These are phyloP conservation scores for Strongylocentrotus purpuratus DNA, from an alignment of 35 echinoderm and acorn worm species.

Conservation along the genomic window DNA sequence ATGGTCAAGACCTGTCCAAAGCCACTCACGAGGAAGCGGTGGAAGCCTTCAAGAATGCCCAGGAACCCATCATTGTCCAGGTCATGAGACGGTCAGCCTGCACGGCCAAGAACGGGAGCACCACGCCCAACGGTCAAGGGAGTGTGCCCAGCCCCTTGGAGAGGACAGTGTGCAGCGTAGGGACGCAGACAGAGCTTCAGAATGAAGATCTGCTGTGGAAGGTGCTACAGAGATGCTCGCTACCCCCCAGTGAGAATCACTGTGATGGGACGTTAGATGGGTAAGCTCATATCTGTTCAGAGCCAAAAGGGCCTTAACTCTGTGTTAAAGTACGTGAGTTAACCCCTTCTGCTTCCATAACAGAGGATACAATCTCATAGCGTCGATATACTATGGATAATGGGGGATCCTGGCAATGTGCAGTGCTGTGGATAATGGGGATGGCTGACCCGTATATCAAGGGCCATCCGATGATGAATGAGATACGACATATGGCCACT, in stretches of 20 bases:
- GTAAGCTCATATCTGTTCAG: conserved; percentile 46
- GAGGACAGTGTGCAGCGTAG: conserved; percentile 76
- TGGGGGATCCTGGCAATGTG: not conserved
- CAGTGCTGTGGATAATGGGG: not conserved
- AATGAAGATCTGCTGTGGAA: conserved; percentile 92
- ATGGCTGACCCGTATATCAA: not conserved
- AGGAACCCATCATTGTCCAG: conserved; percentile 94
- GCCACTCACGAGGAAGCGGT: conserved; percentile 97
- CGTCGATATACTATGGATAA: not conserved
- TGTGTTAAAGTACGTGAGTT: too few species aligned
- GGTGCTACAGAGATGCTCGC: conserved; percentile 79
- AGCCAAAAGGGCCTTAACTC: not conserved
- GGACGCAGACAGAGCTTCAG: conserved; percentile 95
- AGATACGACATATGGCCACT: not conserved
- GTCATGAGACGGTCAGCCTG: conserved; percentile 79
- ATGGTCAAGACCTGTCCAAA: conserved; percentile 93
- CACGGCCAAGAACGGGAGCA: conserved; percentile 45
- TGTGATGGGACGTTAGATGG: conserved; percentile 66
- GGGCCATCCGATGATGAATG: not conserved
- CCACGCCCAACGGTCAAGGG: conserved; percentile 30
- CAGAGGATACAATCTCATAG: not conserved
- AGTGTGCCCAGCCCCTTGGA: conserved; percentile 49
- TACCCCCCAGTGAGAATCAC: conserved; percentile 39
- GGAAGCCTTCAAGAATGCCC: conserved; percentile 96
- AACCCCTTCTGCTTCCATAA: too few species aligned